These are phyloP conservation scores for Paelopatides confundens DNA, from an alignment of 53 echinoderm and acorn worm species.

Conservation along the genomic window DNA sequence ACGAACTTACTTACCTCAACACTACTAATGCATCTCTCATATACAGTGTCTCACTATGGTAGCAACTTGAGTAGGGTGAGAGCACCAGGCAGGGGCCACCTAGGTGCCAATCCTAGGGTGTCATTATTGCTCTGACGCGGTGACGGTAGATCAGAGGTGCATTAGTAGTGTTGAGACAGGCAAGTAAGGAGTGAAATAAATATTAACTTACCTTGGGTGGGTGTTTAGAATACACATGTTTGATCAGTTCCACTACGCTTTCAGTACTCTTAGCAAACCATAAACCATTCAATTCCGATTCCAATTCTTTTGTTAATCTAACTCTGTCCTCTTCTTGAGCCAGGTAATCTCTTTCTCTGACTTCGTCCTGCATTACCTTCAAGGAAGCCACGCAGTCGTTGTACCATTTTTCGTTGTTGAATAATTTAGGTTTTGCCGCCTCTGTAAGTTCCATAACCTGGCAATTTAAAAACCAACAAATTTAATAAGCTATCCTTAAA, in stretches of 20 bases:
- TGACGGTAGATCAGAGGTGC: no score
- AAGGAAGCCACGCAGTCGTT: slow-evolving; percentile 11
- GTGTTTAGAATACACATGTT: slow-evolving; percentile 40
- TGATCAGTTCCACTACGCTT: not conserved
- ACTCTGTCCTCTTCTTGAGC: not conserved
- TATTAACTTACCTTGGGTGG: slow-evolving; percentile 47
- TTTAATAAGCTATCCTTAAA: no score
- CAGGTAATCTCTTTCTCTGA: not conserved
- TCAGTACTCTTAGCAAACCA: not conserved
- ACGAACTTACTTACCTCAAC: no score
- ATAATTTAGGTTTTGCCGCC: slow-evolving; percentile 6
- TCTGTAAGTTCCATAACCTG: slow-evolving; percentile 39
- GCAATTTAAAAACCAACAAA: not conserved
- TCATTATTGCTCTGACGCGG: no score
- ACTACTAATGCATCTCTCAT: no score
- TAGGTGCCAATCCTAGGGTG: no score
- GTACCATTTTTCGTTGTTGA: slow-evolving; percentile 33
- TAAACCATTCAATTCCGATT: slow-evolving; percentile 2
- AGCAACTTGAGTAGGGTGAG: no score
- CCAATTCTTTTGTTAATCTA: slow-evolving; percentile 19
- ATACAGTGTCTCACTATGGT: no score
- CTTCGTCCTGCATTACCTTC: slow-evolving; percentile 17
- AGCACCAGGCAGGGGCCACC: no score
- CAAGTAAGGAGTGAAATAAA: no score
- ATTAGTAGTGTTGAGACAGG: no score